These are phyloP conservation scores for Ciona savignyi DNA, from an alignment of 23 tunicate species.

Conservation along the genomic window DNA sequence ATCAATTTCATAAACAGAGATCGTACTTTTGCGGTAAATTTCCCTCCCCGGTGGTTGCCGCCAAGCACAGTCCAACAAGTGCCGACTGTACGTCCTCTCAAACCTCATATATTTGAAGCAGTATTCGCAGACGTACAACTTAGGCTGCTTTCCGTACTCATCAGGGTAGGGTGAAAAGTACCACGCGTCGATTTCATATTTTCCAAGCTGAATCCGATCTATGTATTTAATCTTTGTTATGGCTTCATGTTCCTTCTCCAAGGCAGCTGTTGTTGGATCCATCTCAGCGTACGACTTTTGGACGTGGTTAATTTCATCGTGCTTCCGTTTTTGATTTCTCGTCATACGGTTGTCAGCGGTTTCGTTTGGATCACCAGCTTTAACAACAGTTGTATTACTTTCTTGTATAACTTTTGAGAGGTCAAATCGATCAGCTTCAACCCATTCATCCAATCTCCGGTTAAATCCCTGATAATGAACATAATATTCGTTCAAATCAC, in stretches of 20 bases:
- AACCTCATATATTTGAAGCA: constrained; percentile 92
- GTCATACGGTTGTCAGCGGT: constrained; percentile 86
- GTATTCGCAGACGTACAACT: constrained; percentile 78
- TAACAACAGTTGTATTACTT: constrained; percentile 52
- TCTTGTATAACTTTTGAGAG: constrained; percentile 47
- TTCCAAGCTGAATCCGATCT: constrained; percentile 83
- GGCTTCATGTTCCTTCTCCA: constrained; percentile 95
- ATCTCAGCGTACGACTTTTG: constrained; percentile 88
- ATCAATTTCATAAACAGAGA: constrained; percentile 87
- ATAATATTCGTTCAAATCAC: constrained; percentile 65
- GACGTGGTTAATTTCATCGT: constrained; percentile 94
- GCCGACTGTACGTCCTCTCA: constrained; percentile 60
- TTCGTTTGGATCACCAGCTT: constrained; percentile 65
- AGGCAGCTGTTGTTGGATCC: constrained; percentile 97
- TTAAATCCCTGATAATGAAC: constrained; percentile 88
- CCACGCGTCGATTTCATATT: constrained; percentile 93
- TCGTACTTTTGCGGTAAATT: constrained; percentile 74
- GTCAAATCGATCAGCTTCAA: constrained; percentile 64
- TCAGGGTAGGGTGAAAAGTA: constrained; percentile 98
- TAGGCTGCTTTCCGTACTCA: constrained; percentile 93
- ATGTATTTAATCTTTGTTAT: constrained; percentile 94
- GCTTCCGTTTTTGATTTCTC: constrained; percentile 86
- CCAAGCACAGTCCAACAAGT: constrained; percentile 60
- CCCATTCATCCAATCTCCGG: constrained; percentile 92
- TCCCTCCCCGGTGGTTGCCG: constrained; percentile 94